Evolutionary conservation across 2,113 vertebrate species (phyloP).

Genomic region (Nestor notabilis): DNA sequence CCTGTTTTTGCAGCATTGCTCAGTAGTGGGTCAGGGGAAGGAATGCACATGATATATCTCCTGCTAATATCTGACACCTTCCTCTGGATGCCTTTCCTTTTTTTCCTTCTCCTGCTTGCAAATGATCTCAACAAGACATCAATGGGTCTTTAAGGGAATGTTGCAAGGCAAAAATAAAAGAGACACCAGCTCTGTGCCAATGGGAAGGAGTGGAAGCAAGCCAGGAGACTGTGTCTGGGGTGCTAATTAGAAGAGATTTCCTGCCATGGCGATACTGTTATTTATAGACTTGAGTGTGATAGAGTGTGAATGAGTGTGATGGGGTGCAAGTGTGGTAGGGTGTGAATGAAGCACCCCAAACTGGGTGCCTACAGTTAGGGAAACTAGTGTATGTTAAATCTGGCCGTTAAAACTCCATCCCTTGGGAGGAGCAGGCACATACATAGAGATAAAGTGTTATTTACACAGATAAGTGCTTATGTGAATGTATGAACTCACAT

Average conservation of each 20-base stretch:
- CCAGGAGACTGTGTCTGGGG: conserved; percentile 22
- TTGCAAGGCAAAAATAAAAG: neutral
- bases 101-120: neutral
- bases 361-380: neutral
- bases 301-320: neutral
- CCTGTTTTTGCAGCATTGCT: neutral
- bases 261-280: neutral
- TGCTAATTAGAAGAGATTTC: conserved; percentile 50
- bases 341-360: neutral
- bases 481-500: neutral
- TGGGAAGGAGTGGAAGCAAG: conserved; percentile 17
- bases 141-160: neutral
- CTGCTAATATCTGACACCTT: neutral
- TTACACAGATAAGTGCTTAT: neutral
- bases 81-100: neutral
- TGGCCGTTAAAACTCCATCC: neutral
- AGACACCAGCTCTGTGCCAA: neutral
- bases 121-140: neutral
- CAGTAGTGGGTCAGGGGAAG: neutral
- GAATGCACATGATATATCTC: neutral
- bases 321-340: neutral
- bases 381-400: neutral
- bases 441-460: neutral
- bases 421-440: neutral
- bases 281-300: conserved; percentile 6